Evolutionary conservation across 2,888 invertebrate species (phyloP), one percentile per base, ranked within the genome.

Genomic region (Megaustenia siamemsis): DNA sequence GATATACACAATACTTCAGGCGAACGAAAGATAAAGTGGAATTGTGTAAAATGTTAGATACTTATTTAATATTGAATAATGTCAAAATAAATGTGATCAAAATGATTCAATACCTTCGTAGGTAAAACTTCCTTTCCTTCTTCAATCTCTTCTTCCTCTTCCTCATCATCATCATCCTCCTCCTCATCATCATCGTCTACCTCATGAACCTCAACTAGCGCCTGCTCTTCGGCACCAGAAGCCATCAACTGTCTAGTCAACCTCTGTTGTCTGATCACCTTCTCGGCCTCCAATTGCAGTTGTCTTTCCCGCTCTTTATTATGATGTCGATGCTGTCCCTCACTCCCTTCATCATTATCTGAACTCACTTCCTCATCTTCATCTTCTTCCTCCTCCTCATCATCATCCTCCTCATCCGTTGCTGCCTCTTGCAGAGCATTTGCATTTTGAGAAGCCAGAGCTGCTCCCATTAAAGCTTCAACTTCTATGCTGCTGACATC

Each of bases 141-240:
- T 40, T 84, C 87, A 56, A 83, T 73, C 40, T 85, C 85, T 28
- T 83, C 85, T 18, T 86, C 84, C 28, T 86, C 87, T n/a, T 87
- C 87, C 60, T 87, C 84, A 21, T 84, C 86, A 35, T 86, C 86
- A 35, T 87, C 87, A 32, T 87, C 87, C 4, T 86, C 86, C 35
- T 84, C 87, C 56, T 87, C 87, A 18, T 86, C 86, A 35, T 84
- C 84, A 38, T 84, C 84, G 21, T 84, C 84, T n/a, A 78, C 84
- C 45, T 84, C 84, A 81, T 84, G 84, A 5, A 84, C 80, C 28
- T 81, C 81, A 40, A 77, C 85, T 60, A 85, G 35, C 4, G 79
- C 15, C n/a, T 71, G 73, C 15, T 75, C 73, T 49, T 80, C 84
- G 15, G 79, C 6, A 32, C 38, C 79, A 38, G 75, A 35, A 24